Conservation (phyloP, 2,888 invertebrate genomes). For the Philereme vetulata region DNA sequence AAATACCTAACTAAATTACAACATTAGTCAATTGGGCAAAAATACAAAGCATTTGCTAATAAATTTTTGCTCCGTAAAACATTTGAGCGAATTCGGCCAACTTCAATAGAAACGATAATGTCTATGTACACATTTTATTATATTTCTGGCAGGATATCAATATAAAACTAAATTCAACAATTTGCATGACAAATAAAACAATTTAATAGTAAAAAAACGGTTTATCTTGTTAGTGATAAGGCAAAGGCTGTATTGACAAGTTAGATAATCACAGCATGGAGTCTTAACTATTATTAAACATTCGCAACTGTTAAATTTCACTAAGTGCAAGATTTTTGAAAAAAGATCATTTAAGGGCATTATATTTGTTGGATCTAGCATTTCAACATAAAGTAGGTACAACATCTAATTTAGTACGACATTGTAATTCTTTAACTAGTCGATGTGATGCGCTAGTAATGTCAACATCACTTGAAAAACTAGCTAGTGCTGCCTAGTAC, state of each 20-base stretch:
- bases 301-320: background rate
- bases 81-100: constrained; percentile 12
- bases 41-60: constrained; percentile 1
- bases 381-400: too few relatives aligned
- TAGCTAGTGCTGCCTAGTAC: constrained; percentile 34
- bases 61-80: constrained; percentile 3
- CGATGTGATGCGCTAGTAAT: background rate
- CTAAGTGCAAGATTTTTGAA: background rate
- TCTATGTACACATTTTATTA: background rate
- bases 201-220: background rate
- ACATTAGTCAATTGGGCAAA: constrained; percentile 3
- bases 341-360: constrained; percentile 16
- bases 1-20: constrained; percentile 15
- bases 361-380: constrained; percentile 5
- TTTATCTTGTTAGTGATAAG: background rate
- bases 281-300: background rate
- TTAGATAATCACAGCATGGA: background rate
- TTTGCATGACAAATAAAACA: too few relatives aligned
- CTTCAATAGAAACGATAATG: constrained; percentile 1
- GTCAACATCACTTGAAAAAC: background rate
- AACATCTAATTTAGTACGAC: too few relatives aligned
- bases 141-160: constrained; percentile 3
- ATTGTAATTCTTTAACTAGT: too few relatives aligned
- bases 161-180: constrained; percentile 1
- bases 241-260: background rate